phyloP scores from a whole-genome alignment of 2,113 vertebrate species.

The Syngnathus typhle region DNA sequence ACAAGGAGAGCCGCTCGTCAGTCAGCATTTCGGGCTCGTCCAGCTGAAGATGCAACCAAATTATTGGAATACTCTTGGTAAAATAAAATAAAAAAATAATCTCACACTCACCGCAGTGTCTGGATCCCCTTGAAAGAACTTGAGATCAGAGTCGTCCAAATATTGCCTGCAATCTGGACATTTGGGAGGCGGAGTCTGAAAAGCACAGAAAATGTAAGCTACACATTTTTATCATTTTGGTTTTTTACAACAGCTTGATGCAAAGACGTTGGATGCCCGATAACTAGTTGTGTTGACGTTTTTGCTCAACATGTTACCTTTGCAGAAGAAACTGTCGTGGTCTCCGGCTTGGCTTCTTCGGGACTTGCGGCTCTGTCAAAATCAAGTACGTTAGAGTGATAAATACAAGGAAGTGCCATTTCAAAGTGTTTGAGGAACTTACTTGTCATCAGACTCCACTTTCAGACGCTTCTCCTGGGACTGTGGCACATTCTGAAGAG shows the following conservation, averaged over 20 bases:
- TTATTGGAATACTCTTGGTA: neutral
- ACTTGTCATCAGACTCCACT: conserved; percentile 76
- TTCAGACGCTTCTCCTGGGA: conserved; percentile 83
- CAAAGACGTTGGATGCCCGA: too few species aligned
- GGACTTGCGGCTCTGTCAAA: conserved; percentile 56
- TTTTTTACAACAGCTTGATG: too few species aligned
- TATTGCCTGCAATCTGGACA: conserved; percentile 87
- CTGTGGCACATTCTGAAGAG: conserved; percentile 36
- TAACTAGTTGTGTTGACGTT: too few species aligned
- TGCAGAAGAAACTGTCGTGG: conserved; percentile 60
- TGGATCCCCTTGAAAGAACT: conserved; percentile 88
- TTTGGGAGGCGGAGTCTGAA: conserved; percentile 79
- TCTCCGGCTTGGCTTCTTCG: conserved; percentile 61
- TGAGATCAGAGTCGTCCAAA: conserved; percentile 88
- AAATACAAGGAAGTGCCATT: neutral
- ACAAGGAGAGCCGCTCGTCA: conserved; percentile 86
- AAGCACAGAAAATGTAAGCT: neutral
- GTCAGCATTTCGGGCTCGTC: conserved; percentile 94
- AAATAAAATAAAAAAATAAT: neutral
- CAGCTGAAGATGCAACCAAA: conserved; percentile 64
- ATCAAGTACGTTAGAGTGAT: neutral
- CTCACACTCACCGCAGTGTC: conserved; percentile 75
- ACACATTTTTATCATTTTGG: neutral
- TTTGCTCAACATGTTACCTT: conserved; percentile 71
- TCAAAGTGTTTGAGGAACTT: conserved; percentile 34